Evolutionary conservation across 2,113 vertebrate species (phyloP), one percentile per base, ranked within the genome.

Genomic region (Vicugna pacos): DNA sequence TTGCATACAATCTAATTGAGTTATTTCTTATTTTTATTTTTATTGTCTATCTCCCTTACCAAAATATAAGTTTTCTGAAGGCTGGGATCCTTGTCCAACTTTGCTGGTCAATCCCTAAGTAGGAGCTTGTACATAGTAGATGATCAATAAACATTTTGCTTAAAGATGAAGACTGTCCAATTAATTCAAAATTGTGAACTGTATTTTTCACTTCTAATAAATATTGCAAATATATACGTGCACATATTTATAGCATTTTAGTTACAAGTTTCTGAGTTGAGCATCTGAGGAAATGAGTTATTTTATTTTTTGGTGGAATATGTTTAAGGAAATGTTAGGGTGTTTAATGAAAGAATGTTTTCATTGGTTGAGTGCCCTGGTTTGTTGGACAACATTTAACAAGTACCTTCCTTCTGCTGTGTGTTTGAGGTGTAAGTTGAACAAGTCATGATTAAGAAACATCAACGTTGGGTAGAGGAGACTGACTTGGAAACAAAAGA

Each of bases 261-360:
- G 76, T 81, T 58, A 50, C 65, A n/a, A n/a, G 15, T 91, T 90
- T 96, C 58, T 92, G 69, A 85, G 75, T 17, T 95, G 20, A 80
- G 9, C 42, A 10, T 19, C 5, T 38, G 14, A 89, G 11, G 30
- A 73, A 82, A 75, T 62, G 54, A 19, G 56, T 83, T 60, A n/a
- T 28, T 81, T 82, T 54, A 16, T 88, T 75, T 89, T 92, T 67
- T 75, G 15, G 14, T 91, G 22, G 48, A 50, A 76, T 91, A 50
- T 50, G 19, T 3, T 75, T 77, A 96, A 84, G 58, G 3, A 91
- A 89, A 77, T 85, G 48, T 91, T 65, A 69, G 30, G 5, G 86
- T 52, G 26, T 86, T 92, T 91, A 42, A 75, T 58, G 91, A 58
- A 30, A 56, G 28, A 76, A 76, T 0, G 20, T 79, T 94, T 56